Base-by-base conservation (phyloP, 2,113 vertebrate species). In the Hypomesus transpacificus region DNA sequence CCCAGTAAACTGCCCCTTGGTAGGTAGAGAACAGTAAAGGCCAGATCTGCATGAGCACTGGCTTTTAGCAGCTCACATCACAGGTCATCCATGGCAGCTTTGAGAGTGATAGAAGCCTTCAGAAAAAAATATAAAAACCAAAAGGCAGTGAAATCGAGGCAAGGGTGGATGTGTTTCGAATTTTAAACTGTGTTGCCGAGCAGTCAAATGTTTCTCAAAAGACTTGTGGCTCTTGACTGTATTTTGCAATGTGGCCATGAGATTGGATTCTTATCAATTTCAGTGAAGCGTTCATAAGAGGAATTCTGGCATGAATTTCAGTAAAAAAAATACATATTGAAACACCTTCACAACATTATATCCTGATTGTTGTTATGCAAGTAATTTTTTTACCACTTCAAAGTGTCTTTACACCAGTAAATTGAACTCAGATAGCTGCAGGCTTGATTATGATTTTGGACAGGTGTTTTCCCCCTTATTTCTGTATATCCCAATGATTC, bases 11-110 rank as follows among this genome's bases (percentile, higher is more conserved):
- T 26, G 59, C 14, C 14, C 21, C 14, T 16, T 14, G 16, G 21
- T 26, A 56, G n/a, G 53, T 46, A 18, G 53, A 56, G n/a, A 56
- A 16, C 16, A 56, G n/a, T 17, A 7, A 59, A 13, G 20, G 57
- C n/a, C 31, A 64, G n/a, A 31, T 34, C 26, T 20, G 3, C 24
- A 52, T 65, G n/a, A 46, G 34, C 61, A 21, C 18, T n/a, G n/a
- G 63, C 63, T 65, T 65, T 65, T 21, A 20, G 26, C 61, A 65
- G 20, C 63, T 65, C 7, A 56, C 54, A 56, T 56, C 54, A 46
- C 18, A 65, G 61, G 26, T 63, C 26, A 34, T n/a, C 57, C 21
- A 26, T 21, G 34, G 28, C 26, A 26, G 24, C 24, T 26, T 26
- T 54, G 31, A 24, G 24, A 22, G n/a, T 26, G n/a, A 4, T 20